Evolutionary conservation across 2,797 vertebrate species (phyloP).

Genomic region (Chromobotia macracanthus): DNA sequence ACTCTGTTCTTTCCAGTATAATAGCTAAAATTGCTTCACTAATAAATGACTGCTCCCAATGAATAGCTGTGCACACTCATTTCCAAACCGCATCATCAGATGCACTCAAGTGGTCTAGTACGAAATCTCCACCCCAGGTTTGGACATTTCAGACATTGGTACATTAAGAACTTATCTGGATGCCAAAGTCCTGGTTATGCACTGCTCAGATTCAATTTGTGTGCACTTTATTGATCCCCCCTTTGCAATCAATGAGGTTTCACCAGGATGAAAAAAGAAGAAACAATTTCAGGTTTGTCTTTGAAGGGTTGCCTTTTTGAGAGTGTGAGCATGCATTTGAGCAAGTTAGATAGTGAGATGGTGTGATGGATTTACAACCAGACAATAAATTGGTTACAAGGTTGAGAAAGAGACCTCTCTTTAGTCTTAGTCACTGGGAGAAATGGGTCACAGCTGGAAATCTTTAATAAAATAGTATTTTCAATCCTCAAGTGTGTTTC

Average conservation of each 20-base stretch:
- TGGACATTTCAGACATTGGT: slow-evolving; percentile 22
- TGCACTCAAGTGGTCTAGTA: slow-evolving; percentile 20
- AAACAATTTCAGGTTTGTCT: slow-evolving; percentile 62
- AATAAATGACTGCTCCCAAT: slow-evolving; percentile 47
- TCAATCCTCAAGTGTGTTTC: slow-evolving; percentile 54
- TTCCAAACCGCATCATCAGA: slow-evolving; percentile 52
- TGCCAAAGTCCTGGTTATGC: slow-evolving; percentile 44
- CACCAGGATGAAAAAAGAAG: slow-evolving; percentile 61
- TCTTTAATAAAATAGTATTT: slow-evolving; percentile 59
- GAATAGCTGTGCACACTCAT: slow-evolving; percentile 42
- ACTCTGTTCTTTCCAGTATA: slow-evolving; percentile 3
- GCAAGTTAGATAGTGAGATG: slow-evolving; percentile 61
- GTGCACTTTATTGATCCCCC: slow-evolving; percentile 55
- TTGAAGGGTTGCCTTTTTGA: slow-evolving; percentile 61
- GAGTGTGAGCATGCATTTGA: slow-evolving; percentile 57
- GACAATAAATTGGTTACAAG: slow-evolving; percentile 66
- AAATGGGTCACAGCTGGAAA: slow-evolving; percentile 68
- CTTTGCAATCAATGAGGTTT: slow-evolving; percentile 62
- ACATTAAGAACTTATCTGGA: slow-evolving; percentile 50
- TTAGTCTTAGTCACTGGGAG: slow-evolving; percentile 64
- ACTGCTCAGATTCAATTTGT: slow-evolving; percentile 59
- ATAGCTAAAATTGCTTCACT: slow-evolving; percentile 39
- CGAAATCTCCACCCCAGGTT: slow-evolving; percentile 31
- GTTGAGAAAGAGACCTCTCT: slow-evolving; percentile 63
- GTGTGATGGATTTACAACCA: slow-evolving; percentile 65